Percentiles rank a stretch among this genome's conserved stretches.
Conservation (phyloP, 2,888 invertebrate species). For the Melieria picta region DNA sequence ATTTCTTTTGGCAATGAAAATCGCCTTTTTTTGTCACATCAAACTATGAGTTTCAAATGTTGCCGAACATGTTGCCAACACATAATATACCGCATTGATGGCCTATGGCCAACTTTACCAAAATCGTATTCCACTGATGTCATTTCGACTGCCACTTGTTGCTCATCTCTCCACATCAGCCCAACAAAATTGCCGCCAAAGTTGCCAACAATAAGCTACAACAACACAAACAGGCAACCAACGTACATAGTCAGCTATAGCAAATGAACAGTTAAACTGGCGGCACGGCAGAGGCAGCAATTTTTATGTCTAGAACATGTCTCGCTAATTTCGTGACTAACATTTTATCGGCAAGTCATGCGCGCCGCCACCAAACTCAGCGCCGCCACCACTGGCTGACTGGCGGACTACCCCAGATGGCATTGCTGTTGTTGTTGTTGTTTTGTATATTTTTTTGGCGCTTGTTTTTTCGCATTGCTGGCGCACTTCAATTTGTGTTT, state of each 20-base stretch:
- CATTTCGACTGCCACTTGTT: background rate
- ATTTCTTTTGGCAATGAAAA: too few species aligned
- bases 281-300: background rate
- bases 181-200: too few species aligned
- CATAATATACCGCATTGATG: too few species aligned
- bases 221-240: background rate
- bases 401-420: background rate
- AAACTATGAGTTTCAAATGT: too few species aligned
- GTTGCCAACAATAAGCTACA: background rate
- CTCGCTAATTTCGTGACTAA: constrained; percentile 8
- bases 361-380: background rate
- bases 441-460: background rate
- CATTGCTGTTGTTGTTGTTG: too few species aligned
- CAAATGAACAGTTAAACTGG: too few species aligned
- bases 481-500: background rate
- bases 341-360: background rate
- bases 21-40: too few species aligned
- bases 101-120: too few species aligned
- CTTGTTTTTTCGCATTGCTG: background rate
- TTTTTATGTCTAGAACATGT: constrained; percentile 13
- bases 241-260: too few species aligned
- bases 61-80: too few species aligned
- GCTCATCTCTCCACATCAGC: background rate
- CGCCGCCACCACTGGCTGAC: background rate
- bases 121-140: too few species aligned